Base-by-base conservation (phyloP, 2,113 vertebrate species). In the Atlantisia rogersi region DNA sequence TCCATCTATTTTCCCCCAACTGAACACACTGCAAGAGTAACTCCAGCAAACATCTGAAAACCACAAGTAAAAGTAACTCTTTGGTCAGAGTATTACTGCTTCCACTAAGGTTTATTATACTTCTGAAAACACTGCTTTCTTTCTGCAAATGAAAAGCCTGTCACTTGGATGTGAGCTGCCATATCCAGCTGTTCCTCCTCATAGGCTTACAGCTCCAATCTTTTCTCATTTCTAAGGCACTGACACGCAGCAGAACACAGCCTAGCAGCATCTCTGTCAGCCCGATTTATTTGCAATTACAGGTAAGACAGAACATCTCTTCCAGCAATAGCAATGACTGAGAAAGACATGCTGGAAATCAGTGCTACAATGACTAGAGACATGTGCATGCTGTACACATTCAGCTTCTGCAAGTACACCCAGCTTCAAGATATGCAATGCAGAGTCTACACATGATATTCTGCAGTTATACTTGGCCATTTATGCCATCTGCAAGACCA, bases 391-490 rank as follows among this genome's bases (percentile, higher is more conserved):
- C 59, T 42, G 12, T 11, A 78, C 42, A 28, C 4, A 52, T 25
- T 55, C 62, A 68, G 21, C 7, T 81, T 35, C 79, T 70, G 2
- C 15, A 71, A 59, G 22, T 10, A 58, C 3, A 15, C 18, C 42
- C 63, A 58, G 40, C 53, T 56, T 73, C 65, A 80, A 79, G 22
- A 76, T 5, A 76, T 0, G 6, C 15, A 80, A 69, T 3, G 2
- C 4, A 46, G 0, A 53, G 39, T 35, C 79, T 76, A 6, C 0
- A 0, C 6, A n/a, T 8, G 5, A 55, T 25, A 39, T 68, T 46
- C 53, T 74, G 67, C 26, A 63, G 11, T 65, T 80, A 58, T 12
- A 53, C 11, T 4, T 25, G 1, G 9, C 31, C 12, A 42, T 59
- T 88, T 67, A 83, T 58, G 62, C 53, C 15, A 69, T 28, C 68